Evolutionary conservation across 2,888 invertebrate genomes (phyloP).

Genomic region (Onchidella celtica): DNA sequence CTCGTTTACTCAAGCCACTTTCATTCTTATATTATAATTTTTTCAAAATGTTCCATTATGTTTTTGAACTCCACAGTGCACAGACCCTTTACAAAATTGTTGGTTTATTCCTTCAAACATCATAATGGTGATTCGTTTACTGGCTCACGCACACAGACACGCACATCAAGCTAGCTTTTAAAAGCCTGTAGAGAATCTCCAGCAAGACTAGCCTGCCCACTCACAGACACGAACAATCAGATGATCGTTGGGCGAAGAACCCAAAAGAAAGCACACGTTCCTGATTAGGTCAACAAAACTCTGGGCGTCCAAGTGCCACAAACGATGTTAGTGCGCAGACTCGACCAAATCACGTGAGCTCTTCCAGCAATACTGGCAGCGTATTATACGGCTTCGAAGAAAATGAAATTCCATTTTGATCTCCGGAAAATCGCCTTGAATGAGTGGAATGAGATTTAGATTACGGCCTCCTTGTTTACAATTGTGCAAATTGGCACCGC

Average conservation of each 20-base stretch:
- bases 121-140: too few species aligned
- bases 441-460: slow-evolving; percentile 62
- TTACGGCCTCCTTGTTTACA: slow-evolving; percentile 61
- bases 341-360: slow-evolving; percentile 45
- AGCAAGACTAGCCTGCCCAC: slow-evolving; percentile 27
- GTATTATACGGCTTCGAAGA: slow-evolving; percentile 57
- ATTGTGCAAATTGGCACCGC: slow-evolving; percentile 58
- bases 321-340: slow-evolving; percentile 45
- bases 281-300: slow-evolving; percentile 51
- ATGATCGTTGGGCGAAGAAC: slow-evolving; percentile 36
- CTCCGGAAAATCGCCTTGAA: slow-evolving; percentile 58
- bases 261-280: slow-evolving; percentile 49
- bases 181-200: background rate
- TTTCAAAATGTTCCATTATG: too few species aligned
- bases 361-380: slow-evolving; percentile 37
- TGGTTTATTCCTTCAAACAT: too few species aligned
- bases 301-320: slow-evolving; percentile 49
- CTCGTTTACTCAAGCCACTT: too few species aligned
- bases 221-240: slow-evolving; percentile 37
- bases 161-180: background rate
- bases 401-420: slow-evolving; percentile 62
- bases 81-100: too few species aligned
- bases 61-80: too few species aligned
- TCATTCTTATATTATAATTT: too few species aligned
- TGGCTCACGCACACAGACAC: background rate